These are phyloP conservation scores for Cheirogaleus major DNA, from an alignment of 2,797 vertebrate genomes.

Conservation along the genomic window DNA sequence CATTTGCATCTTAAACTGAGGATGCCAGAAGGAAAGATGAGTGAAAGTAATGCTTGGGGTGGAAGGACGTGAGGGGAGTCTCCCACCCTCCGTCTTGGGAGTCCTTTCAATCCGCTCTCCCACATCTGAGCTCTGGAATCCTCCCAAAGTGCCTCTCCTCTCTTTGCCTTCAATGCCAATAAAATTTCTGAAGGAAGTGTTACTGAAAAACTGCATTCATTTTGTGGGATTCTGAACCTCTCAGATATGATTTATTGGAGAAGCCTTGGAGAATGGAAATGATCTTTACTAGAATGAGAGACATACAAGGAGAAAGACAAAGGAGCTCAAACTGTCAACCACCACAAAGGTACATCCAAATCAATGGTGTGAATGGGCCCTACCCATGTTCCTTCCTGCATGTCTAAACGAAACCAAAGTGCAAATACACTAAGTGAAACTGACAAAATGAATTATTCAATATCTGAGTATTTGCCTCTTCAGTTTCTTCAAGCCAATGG, in stretches of 20 bases:
- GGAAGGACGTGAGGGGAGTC: not conserved
- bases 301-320: not conserved
- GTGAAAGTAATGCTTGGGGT: not conserved
- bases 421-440: not conserved
- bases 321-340: not conserved
- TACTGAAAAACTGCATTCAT: not conserved
- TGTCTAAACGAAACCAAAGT: not conserved
- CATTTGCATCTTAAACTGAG: constrained; percentile 15
- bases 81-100: not conserved
- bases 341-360: not conserved
- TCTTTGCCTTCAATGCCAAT: not conserved
- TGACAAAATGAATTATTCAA: not conserved
- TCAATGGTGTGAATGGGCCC: not conserved
- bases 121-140: not conserved
- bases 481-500: not conserved
- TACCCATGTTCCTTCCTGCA: not conserved
- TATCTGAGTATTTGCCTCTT: not conserved
- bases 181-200: not conserved
- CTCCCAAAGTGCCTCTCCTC: not conserved
- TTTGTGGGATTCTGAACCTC: not conserved
- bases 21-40: not conserved
- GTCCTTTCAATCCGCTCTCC: not conserved
- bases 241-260: not conserved
- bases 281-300: not conserved
- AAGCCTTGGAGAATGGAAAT: constrained; percentile 6